Evolutionary conservation across 2,888 invertebrate genomes (phyloP).

Genomic region (Drymonia ruficornis): DNA sequence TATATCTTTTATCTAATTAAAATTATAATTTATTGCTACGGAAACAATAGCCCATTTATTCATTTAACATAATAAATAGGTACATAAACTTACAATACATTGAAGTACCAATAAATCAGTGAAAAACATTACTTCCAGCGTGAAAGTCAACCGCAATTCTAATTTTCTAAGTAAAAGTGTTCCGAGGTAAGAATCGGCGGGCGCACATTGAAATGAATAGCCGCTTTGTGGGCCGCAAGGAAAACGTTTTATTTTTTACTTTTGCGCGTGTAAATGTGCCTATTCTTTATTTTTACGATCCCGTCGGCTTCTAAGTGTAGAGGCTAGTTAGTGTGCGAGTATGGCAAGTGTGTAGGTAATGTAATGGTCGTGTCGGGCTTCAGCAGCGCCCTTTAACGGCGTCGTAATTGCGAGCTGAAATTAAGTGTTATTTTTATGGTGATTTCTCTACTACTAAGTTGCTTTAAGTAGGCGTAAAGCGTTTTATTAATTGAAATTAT

Average conservation of each 20-base stretch:
- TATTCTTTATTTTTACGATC: constrained; percentile 63
- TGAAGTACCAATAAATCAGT: neutral
- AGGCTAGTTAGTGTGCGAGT: constrained; percentile 61
- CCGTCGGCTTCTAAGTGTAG: constrained; percentile 62
- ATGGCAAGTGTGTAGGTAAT: constrained; percentile 71
- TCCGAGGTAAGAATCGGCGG: constrained; percentile 20
- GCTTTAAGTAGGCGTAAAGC: constrained; percentile 80
- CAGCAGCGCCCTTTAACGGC: constrained; percentile 78
- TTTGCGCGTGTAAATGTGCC: constrained; percentile 51
- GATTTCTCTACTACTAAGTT: constrained; percentile 83
- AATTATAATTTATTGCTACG: no score
- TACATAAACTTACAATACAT: neutral
- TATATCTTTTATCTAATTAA: no score
- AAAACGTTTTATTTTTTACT: constrained; percentile 52
- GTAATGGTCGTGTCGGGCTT: constrained; percentile 71
- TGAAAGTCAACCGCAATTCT: constrained; percentile 20
- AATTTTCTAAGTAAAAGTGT: constrained; percentile 37
- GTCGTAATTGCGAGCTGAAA: constrained; percentile 82
- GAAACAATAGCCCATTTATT: constrained; percentile 6
- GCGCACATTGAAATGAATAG: constrained; percentile 29
- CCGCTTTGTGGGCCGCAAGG: constrained; percentile 37
- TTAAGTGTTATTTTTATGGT: constrained; percentile 85
- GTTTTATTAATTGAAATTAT: constrained; percentile 81
- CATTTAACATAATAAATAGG: constrained; percentile 1
- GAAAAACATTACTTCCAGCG: constrained; percentile 1